phyloP scores from a whole-genome alignment of 92 coral and sea anemone species.

The Epizoanthus ramosus region DNA sequence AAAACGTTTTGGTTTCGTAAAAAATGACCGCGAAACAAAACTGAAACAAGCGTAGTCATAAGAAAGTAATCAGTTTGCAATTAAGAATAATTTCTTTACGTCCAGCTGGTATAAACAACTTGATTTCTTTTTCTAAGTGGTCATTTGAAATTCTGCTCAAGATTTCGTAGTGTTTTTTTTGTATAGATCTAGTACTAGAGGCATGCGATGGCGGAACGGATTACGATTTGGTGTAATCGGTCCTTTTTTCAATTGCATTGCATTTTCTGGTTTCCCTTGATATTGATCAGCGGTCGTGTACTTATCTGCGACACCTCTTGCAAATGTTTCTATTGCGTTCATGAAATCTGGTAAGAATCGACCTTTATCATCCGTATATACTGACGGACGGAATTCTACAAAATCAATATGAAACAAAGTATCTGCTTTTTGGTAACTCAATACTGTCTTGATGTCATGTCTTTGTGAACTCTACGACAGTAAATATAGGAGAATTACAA shows the following conservation, averaged over 20 bases:
- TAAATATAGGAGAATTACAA: no score
- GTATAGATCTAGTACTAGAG: no score
- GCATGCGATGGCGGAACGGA: conserved; percentile 7
- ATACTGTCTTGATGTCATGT: no score
- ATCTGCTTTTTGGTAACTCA: no score
- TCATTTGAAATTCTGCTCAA: not conserved
- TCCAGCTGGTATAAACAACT: not conserved
- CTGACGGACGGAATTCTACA: not conserved
- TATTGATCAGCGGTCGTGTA: not conserved
- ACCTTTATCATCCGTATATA: not conserved
- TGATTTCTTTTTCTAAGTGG: not conserved
- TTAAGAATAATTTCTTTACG: not conserved
- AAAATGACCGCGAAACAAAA: no score
- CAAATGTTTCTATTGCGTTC: not conserved
- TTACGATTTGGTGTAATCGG: not conserved
- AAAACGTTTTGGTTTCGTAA: no score
- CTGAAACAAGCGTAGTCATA: not conserved
- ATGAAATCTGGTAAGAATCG: conserved; percentile 23
- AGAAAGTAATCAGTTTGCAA: no score
- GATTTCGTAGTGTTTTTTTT: not conserved
- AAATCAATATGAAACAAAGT: not conserved
- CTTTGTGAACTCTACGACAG: no score
- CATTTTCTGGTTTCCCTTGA: conserved; percentile 10
- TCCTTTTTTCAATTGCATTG: conserved; percentile 6
- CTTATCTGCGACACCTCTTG: conserved; percentile 6